Percentiles rank a stretch among this genome's conserved stretches.
phyloP scores from a whole-genome alignment of 2,797 vertebrate genomes.

The Aplochiton taeniatus region DNA sequence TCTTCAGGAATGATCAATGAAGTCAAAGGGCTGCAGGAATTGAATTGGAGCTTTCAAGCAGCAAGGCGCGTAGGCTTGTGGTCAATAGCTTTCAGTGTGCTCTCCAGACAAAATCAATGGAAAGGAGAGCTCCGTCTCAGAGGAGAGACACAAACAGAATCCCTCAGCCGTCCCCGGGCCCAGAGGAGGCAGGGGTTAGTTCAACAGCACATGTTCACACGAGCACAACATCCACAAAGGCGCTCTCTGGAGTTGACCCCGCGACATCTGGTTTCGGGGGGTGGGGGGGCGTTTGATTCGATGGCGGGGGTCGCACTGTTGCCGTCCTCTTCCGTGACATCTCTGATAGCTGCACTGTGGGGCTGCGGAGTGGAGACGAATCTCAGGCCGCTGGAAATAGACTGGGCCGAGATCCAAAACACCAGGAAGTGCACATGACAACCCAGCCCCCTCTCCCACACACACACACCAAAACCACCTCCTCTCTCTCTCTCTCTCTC shows the following conservation, averaged over 20 bases:
- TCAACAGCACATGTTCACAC: constrained; percentile 42
- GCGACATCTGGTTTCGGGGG: constrained; percentile 8
- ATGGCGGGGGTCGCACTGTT: constrained; percentile 51
- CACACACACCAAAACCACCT: constrained; percentile 7
- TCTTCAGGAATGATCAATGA: constrained; percentile 34
- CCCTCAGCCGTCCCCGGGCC: constrained; percentile 33
- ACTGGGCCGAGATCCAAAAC: constrained; percentile 65
- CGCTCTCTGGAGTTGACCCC: constrained; percentile 52
- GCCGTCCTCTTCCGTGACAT: constrained; percentile 52
- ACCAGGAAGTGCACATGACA: constrained; percentile 61
- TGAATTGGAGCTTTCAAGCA: constrained; percentile 41
- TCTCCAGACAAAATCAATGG: constrained; percentile 61
- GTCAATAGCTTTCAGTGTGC: constrained; percentile 58
- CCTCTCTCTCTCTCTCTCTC: too few relatives aligned
- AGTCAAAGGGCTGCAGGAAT: constrained; percentile 41
- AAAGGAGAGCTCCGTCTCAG: constrained; percentile 51
- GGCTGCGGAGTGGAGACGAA: constrained; percentile 61
- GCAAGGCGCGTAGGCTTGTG: constrained; percentile 41
- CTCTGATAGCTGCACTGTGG: constrained; percentile 53
- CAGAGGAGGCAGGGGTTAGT: constrained; percentile 32
- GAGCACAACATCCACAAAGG: constrained; percentile 34
- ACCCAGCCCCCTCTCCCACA: constrained; percentile 38
- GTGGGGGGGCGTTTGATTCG: constrained; percentile 12
- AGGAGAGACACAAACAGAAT: constrained; percentile 46
- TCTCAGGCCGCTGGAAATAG: constrained; percentile 72